Percentiles rank a stretch among this genome's conserved stretches.
phyloP scores from a whole-genome alignment of 1,140 invertebrate species.

The Zophobas atratus region DNA sequence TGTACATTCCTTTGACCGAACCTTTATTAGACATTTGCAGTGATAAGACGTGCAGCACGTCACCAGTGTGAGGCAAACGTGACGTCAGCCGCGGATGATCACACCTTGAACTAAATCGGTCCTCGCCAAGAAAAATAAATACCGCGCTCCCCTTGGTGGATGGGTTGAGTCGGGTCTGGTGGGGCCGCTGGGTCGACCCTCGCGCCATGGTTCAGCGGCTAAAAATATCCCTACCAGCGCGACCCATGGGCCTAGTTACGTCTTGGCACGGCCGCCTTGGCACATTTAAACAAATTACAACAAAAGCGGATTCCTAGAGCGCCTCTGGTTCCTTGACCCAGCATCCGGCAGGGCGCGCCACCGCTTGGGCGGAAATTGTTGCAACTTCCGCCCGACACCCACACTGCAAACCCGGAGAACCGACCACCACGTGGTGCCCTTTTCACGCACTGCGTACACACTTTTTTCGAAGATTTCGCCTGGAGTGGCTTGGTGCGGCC shows the following conservation, averaged over 20 bases:
- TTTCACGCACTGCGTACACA: neutral
- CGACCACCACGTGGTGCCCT: neutral
- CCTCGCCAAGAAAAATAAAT: conserved; percentile 13
- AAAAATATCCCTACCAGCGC: neutral
- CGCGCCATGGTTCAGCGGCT: neutral
- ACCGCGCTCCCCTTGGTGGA: neutral
- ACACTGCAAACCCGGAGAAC: neutral
- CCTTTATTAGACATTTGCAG: too few species aligned
- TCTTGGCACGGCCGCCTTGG: too few species aligned
- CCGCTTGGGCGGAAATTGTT: conserved; percentile 31
- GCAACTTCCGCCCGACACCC: conserved; percentile 37
- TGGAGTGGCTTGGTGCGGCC: neutral
- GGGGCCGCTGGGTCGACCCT: too few species aligned
- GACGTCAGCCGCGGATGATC: too few species aligned
- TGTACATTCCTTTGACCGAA: too few species aligned
- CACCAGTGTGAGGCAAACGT: too few species aligned
- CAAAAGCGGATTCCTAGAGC: conserved; percentile 13
- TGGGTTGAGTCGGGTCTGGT: too few species aligned
- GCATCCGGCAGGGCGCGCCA: conserved; percentile 37
- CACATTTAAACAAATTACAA: neutral
- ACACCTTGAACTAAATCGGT: neutral
- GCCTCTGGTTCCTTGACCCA: neutral
- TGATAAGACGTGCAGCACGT: too few species aligned
- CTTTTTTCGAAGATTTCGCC: too few species aligned
- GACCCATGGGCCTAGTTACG: neutral